Percentiles rank a stretch among this genome's conserved stretches.
These are phyloP conservation scores for Bugula neritina DNA, from an alignment of 2,888 invertebrate genomes.

Conservation along the genomic window DNA sequence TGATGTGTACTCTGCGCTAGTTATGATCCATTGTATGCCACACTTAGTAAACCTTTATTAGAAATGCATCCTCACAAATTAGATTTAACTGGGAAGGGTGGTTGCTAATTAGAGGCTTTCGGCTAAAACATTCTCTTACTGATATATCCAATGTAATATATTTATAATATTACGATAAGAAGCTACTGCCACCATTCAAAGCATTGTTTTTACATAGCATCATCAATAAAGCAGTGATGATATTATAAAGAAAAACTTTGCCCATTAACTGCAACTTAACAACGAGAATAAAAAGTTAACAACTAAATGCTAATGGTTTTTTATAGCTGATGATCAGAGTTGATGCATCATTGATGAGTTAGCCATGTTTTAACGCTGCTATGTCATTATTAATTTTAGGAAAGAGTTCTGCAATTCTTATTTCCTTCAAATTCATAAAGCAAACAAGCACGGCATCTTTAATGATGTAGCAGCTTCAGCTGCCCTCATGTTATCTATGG, in stretches of 20 bases:
- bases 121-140: conserved; percentile 4
- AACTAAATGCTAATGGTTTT: conserved; percentile 22
- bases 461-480: conserved; percentile 27
- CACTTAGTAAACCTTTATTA: conserved; percentile 24
- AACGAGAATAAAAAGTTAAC: conserved; percentile 18
- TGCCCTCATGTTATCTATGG: conserved; percentile 12
- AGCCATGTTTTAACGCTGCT: conserved; percentile 18
- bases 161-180: conserved; percentile 19
- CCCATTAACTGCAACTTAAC: conserved; percentile 25
- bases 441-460: conserved; percentile 50
- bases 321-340: conserved; percentile 8
- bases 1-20: conserved; percentile 24
- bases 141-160: conserved; percentile 13
- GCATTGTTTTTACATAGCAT: conserved; percentile 18
- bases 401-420: conserved; percentile 52
- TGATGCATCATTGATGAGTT: conserved; percentile 21
- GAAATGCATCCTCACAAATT: conserved; percentile 26
- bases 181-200: not conserved
- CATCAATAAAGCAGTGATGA: conserved; percentile 18
- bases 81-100: conserved; percentile 26
- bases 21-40: conserved; percentile 23
- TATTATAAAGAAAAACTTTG: conserved; percentile 16
- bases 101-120: conserved; percentile 26
- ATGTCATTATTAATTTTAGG: conserved; percentile 44
- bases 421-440: conserved; percentile 50